Conservation (phyloP, 1,140 invertebrate species). For the Pachypsylla venusta region DNA sequence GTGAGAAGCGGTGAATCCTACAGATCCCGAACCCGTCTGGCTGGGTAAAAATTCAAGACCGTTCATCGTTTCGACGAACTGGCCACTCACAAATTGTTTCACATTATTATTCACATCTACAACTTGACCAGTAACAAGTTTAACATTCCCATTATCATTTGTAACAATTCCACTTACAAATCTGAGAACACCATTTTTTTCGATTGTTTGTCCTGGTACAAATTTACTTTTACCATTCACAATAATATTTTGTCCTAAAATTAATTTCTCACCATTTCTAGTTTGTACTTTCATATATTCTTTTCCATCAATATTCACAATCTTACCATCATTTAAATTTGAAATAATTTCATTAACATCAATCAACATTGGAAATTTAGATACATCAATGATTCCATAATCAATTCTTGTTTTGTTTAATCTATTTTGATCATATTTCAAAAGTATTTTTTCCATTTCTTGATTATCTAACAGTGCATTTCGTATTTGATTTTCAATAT, state of each 20-base stretch:
- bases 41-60: slow-evolving; percentile 2
- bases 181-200: slow-evolving; percentile 35
- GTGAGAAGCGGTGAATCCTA: neutral
- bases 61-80: slow-evolving; percentile 40
- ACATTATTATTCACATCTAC: slow-evolving; percentile 44
- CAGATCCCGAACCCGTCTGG: neutral
- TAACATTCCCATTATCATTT: slow-evolving; percentile 27
- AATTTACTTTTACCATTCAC: slow-evolving; percentile 44
- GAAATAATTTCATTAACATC: neutral
- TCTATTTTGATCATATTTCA: slow-evolving; percentile 5
- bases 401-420: neutral
- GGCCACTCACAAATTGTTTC: slow-evolving; percentile 48
- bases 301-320: neutral
- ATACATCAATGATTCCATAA: neutral
- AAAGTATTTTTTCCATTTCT: neutral
- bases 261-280: slow-evolving; percentile 45
- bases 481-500: neutral
- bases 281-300: slow-evolving; percentile 43
- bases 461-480: neutral
- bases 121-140: slow-evolving; percentile 48
- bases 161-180: slow-evolving; percentile 42
- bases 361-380: neutral
- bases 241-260: slow-evolving; percentile 48
- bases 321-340: neutral
- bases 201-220: slow-evolving; percentile 43